These are phyloP conservation scores for Cygnus buccinator DNA, from an alignment of 2,113 vertebrate genomes.

Conservation along the genomic window DNA sequence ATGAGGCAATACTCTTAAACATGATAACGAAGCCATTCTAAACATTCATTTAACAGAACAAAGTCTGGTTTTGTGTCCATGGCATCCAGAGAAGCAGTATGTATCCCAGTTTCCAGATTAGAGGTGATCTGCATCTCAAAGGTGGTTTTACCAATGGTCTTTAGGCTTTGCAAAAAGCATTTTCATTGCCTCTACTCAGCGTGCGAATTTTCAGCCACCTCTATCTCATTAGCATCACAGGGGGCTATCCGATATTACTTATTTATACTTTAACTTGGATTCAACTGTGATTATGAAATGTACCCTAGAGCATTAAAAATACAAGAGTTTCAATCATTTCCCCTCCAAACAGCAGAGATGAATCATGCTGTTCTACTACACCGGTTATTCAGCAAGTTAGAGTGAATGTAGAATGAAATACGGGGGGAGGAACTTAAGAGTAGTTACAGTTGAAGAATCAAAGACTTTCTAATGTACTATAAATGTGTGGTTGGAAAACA, in stretches of 20 bases:
- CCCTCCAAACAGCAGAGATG: background rate
- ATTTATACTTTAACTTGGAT: background rate
- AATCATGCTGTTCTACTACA: background rate
- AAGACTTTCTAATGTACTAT: background rate
- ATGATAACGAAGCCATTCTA: background rate
- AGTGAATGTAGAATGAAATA: background rate
- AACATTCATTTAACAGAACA: background rate
- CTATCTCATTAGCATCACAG: background rate
- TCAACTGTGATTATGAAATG: background rate
- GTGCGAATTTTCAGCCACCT: background rate
- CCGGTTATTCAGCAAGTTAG: background rate
- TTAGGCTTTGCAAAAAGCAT: background rate
- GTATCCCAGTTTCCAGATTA: background rate
- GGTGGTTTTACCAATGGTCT: background rate
- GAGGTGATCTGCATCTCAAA: background rate
- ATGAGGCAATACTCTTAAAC: background rate
- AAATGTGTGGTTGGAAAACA: background rate
- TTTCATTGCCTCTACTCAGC: background rate
- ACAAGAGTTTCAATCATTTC: background rate
- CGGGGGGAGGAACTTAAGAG: background rate
- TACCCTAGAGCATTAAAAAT: background rate
- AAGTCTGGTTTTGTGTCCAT: background rate
- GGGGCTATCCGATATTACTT: background rate
- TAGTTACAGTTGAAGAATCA: background rate
- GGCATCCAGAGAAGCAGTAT: background rate